These are phyloP conservation scores for Drosophila pectinifera DNA, from an alignment of 1,140 invertebrate species.

Conservation along the genomic window DNA sequence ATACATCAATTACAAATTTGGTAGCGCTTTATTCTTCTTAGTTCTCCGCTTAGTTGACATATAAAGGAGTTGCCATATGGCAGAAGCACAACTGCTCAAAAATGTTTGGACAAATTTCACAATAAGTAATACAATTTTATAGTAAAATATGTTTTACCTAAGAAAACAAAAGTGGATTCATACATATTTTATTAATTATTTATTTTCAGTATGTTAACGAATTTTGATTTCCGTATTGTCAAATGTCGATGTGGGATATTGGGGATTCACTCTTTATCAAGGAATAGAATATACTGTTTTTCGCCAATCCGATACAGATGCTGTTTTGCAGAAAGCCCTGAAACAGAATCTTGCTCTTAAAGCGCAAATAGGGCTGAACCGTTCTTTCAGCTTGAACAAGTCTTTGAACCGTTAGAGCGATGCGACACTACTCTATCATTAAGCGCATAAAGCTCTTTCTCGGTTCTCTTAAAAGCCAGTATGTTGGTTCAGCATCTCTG, in stretches of 20 bases:
- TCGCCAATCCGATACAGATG: neutral
- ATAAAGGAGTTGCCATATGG: too few relatives aligned
- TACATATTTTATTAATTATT: too few relatives aligned
- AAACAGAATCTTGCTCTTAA: neutral
- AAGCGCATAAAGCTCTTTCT: conserved; percentile 24
- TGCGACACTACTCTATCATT: conserved; percentile 13
- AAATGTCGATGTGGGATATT: neutral
- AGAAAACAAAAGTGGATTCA: too few relatives aligned
- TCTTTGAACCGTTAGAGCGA: conserved; percentile 18
- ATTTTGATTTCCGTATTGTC: neutral
- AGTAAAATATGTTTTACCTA: too few relatives aligned
- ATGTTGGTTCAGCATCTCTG: conserved; percentile 27
- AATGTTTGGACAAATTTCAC: too few relatives aligned
- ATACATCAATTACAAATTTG: too few relatives aligned
- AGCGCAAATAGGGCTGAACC: neutral
- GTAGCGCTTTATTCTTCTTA: too few relatives aligned
- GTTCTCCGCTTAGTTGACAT: too few relatives aligned
- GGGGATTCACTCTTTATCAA: neutral
- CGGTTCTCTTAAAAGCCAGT: conserved; percentile 47
- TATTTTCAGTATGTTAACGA: neutral
- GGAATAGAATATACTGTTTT: neutral
- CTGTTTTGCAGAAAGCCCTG: conserved; percentile 5
- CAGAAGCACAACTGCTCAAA: too few relatives aligned
- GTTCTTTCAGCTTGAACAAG: neutral
- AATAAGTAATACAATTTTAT: too few relatives aligned